These are phyloP conservation scores for Cistogaster globosa DNA, from an alignment of 2,888 invertebrate genomes.

Conservation along the genomic window DNA sequence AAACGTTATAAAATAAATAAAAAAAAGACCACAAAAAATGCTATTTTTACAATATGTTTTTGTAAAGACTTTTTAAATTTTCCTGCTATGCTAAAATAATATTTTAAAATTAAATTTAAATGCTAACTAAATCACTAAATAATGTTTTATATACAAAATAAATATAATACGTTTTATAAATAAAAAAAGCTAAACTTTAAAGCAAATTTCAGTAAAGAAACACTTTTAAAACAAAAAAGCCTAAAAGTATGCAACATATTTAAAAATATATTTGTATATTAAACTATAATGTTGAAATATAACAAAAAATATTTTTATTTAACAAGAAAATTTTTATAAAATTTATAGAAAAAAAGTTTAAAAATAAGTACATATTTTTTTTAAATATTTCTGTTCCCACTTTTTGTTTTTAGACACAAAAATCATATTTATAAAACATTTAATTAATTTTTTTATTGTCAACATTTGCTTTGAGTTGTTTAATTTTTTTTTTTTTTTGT, in stretches of 20 bases:
- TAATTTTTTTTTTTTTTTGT: constrained; percentile 61
- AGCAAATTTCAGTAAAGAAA: neutral
- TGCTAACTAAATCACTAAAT: neutral
- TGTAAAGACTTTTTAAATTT: too few species aligned
- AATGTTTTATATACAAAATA: neutral
- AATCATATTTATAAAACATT: constrained; percentile 61
- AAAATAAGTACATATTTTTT: constrained; percentile 53
- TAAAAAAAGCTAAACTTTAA: too few species aligned
- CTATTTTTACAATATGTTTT: too few species aligned
- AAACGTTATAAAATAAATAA: too few species aligned
- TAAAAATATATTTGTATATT: constrained; percentile 1
- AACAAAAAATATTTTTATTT: neutral
- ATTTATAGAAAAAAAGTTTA: constrained; percentile 12
- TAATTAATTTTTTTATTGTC: constrained; percentile 59
- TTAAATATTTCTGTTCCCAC: constrained; percentile 74
- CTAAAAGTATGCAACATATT: constrained; percentile 12
- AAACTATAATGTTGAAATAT: neutral
- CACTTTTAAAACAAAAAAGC: constrained; percentile 12
- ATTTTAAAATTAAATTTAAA: too few species aligned
- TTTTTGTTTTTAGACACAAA: constrained; percentile 54
- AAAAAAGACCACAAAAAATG: too few species aligned
- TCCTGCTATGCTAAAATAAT: too few species aligned
- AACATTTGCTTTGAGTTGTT: constrained; percentile 54
- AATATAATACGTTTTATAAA: constrained; percentile 1
- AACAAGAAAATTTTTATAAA: constrained; percentile 20